Evolutionary conservation across 2,113 vertebrate species (phyloP).

Genomic region (Syngnathoides biaculeatus): DNA sequence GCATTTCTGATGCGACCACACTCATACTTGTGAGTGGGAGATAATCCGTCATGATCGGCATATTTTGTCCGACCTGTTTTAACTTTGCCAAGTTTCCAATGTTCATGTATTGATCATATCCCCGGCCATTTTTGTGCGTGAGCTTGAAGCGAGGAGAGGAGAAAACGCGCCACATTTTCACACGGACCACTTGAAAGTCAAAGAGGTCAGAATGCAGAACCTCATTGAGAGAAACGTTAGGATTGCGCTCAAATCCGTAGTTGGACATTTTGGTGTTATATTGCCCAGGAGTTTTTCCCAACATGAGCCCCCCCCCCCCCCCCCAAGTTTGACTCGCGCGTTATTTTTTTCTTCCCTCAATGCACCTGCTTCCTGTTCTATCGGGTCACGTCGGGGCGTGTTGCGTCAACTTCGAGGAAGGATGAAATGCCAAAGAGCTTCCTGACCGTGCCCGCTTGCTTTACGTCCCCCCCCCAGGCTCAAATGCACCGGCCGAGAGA

Average conservation of each 20-base stretch:
- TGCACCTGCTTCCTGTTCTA: slow-evolving; percentile 38
- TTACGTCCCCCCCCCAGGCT: slow-evolving; percentile 49
- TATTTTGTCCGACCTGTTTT: no score
- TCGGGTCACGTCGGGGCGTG: slow-evolving; percentile 44
- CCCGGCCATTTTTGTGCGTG: neutral
- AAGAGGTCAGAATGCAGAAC: neutral
- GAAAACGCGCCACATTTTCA: neutral
- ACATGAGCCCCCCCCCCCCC: neutral
- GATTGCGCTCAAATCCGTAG: no score
- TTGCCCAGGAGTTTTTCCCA: no score
- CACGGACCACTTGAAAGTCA: neutral
- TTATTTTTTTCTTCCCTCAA: neutral
- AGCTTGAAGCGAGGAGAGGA: neutral
- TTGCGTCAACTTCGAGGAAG: slow-evolving; percentile 54
- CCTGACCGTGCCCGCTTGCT: slow-evolving; percentile 43
- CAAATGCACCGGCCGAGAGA: slow-evolving; percentile 38
- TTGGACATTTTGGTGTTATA: no score
- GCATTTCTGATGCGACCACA: no score
- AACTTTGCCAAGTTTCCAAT: no score
- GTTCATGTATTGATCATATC: neutral
- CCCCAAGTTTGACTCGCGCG: neutral
- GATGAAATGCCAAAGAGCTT: slow-evolving; percentile 59
- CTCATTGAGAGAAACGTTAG: neutral
- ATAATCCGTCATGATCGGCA: no score
- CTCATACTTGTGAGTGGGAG: no score